These are phyloP conservation scores for Xestia ashworthii DNA, from an alignment of 2,888 invertebrate species.

Conservation along the genomic window DNA sequence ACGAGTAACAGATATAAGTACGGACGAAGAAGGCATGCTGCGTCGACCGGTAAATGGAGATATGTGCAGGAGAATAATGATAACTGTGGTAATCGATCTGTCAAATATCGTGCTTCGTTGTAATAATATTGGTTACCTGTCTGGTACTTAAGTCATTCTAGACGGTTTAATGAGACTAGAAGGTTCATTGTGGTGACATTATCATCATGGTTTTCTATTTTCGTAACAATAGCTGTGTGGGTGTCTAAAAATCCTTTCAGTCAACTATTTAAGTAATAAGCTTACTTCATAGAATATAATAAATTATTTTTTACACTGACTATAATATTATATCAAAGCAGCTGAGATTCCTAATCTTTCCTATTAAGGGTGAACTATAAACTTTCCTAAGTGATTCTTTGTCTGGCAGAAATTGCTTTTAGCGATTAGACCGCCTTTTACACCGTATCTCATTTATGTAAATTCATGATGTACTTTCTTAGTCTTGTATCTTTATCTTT, in stretches of 20 bases:
- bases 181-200: neutral
- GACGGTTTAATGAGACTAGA: constrained; percentile 7
- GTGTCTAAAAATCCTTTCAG: neutral
- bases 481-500: neutral
- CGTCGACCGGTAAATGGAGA: neutral
- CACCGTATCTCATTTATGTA: constrained; percentile 45
- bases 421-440: constrained; percentile 36
- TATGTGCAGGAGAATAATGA: neutral
- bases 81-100: neutral
- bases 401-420: constrained; percentile 45
- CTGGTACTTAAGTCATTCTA: neutral
- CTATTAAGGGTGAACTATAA: constrained; percentile 36
- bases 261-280: neutral
- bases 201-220: neutral
- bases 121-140: neutral
- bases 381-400: constrained; percentile 47
- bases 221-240: neutral
- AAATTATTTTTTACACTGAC: constrained; percentile 8
- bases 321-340: constrained; percentile 30
- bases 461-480: constrained; percentile 26
- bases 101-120: neutral
- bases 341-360: constrained; percentile 33
- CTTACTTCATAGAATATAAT: constrained; percentile 8
- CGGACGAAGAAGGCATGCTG: neutral
- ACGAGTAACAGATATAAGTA: no score